Conservation (phyloP, 2,113 vertebrate species). For the Syngnathus typhle region DNA sequence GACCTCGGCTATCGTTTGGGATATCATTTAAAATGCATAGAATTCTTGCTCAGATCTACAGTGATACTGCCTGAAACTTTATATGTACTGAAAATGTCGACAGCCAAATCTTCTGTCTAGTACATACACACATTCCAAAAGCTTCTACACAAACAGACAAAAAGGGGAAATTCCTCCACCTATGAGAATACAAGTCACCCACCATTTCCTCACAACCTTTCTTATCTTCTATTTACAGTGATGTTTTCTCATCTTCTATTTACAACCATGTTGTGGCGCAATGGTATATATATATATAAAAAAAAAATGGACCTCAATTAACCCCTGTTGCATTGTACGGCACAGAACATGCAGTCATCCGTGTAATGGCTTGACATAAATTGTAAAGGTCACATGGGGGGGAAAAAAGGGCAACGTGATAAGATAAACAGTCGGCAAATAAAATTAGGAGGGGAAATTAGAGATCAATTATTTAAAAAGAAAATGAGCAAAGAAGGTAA, state of each 20-base stretch:
- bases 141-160: conserved; percentile 41
- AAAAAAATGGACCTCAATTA: neutral
- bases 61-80: neutral
- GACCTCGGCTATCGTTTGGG: neutral
- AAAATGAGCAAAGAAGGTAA: conserved; percentile 15
- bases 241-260: neutral
- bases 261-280: neutral
- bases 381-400: conserved; percentile 5
- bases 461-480: conserved; percentile 7
- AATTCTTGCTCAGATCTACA: neutral
- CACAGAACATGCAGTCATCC: neutral
- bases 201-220: conserved; percentile 22
- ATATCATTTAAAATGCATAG: neutral
- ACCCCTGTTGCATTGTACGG: neutral
- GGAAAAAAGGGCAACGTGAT: conserved; percentile 2
- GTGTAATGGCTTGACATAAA: neutral
- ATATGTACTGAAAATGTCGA: neutral
- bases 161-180: conserved; percentile 53
- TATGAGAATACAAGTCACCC: conserved; percentile 41
- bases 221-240: conserved; percentile 12
- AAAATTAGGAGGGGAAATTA: neutral
- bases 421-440: neutral
- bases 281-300: neutral
- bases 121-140: conserved; percentile 22
- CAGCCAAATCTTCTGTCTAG: neutral